phyloP scores from a whole-genome alignment of 2,113 vertebrate species.

The Charadrius vociferus region DNA sequence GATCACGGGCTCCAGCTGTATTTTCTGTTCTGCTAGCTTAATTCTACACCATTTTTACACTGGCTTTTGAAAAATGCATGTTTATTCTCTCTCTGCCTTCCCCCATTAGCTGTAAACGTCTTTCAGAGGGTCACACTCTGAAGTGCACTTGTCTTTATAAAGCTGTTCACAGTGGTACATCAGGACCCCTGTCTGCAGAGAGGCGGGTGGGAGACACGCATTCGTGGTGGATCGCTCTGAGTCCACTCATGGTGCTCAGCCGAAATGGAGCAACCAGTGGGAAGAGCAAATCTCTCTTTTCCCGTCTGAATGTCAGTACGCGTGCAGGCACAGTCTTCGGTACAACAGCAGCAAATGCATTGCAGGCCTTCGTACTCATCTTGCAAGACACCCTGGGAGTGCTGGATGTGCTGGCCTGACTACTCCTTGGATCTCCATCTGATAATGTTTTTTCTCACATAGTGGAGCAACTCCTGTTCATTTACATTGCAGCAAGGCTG shows the following conservation, averaged over 20 bases:
- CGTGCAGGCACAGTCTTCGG: background rate
- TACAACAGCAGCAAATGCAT: background rate
- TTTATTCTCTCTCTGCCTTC: slow-evolving; percentile 20
- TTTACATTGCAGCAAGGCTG: background rate
- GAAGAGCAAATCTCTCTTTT: background rate
- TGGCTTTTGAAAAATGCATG: background rate
- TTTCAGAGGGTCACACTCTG: background rate
- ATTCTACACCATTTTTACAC: background rate
- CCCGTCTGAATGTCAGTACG: background rate
- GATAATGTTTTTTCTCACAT: background rate
- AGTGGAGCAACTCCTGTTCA: background rate
- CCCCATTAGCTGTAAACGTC: slow-evolving; percentile 17
- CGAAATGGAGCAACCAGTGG: background rate
- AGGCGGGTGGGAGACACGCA: background rate
- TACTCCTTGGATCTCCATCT: background rate
- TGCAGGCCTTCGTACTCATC: background rate
- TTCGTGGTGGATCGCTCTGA: background rate
- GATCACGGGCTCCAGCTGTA: slow-evolving; percentile 4
- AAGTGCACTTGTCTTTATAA: background rate
- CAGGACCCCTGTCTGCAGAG: background rate
- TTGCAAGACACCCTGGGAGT: background rate
- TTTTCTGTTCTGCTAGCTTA: slow-evolving; percentile 5
- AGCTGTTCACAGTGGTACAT: background rate
- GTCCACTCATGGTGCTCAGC: background rate
- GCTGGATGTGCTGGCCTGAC: background rate